Conservation (phyloP, 2,888 invertebrate genomes). For the Mongoloraphidia duomilia region DNA sequence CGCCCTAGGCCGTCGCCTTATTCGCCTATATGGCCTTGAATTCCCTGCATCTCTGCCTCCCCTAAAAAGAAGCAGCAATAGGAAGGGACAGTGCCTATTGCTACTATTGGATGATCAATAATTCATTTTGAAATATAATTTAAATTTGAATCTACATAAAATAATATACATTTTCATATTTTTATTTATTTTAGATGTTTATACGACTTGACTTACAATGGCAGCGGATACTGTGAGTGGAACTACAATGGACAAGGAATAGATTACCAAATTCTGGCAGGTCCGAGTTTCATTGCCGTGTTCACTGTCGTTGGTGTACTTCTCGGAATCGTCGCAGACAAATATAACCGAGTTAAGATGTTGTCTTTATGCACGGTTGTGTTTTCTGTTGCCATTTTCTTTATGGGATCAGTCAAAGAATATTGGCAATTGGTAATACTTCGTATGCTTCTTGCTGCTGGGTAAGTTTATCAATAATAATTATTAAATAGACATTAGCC, state of each 20-base stretch:
- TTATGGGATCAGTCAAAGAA: slow-evolving; percentile 71
- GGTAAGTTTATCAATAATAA: slow-evolving; percentile 34
- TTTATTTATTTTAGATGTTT: slow-evolving; percentile 38
- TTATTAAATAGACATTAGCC: too few relatives aligned
- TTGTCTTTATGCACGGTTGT: slow-evolving; percentile 63
- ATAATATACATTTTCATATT: neutral
- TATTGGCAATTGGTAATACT: slow-evolving; percentile 85
- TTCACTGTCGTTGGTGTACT: slow-evolving; percentile 80
- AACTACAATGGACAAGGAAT: slow-evolving; percentile 83
- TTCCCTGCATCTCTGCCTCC: too few relatives aligned
- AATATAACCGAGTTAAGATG: slow-evolving; percentile 57
- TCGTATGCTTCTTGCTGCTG: slow-evolving; percentile 75
- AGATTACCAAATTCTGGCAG: slow-evolving; percentile 84
- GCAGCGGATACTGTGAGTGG: slow-evolving; percentile 75
- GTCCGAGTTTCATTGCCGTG: slow-evolving; percentile 83
- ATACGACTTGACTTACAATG: slow-evolving; percentile 45
- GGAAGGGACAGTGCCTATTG: too few relatives aligned
- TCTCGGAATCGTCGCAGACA: slow-evolving; percentile 71
- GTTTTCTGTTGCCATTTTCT: slow-evolving; percentile 66
- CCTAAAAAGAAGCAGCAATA: too few relatives aligned
- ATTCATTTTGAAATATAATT: too few relatives aligned
- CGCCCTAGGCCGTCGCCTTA: too few relatives aligned
- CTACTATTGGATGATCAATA: too few relatives aligned
- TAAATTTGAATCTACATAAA: too few relatives aligned
- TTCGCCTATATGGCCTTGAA: too few relatives aligned